Conservation (phyloP, 2,888 invertebrate genomes). For the Campoplex nolae region DNA sequence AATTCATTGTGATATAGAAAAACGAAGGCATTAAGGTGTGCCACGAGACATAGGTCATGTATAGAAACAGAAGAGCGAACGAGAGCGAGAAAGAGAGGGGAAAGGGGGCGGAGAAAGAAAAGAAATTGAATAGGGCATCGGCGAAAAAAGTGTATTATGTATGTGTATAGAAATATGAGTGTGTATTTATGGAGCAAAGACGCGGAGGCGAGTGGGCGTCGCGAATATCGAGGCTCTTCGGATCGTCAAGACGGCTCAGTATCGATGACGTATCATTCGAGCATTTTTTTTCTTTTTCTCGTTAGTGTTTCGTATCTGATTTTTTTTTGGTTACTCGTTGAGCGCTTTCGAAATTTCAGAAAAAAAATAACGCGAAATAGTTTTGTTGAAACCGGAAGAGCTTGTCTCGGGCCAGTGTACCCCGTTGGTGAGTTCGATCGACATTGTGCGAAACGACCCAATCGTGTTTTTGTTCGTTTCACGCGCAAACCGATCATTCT, state of each 20-base stretch:
- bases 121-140: constrained; percentile 44
- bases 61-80: constrained; percentile 35
- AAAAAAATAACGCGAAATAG: background rate
- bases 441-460: background rate
- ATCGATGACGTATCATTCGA: background rate
- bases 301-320: background rate
- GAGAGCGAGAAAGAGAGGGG: constrained; percentile 41
- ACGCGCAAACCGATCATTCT: background rate
- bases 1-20: constrained; percentile 79
- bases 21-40: constrained; percentile 77
- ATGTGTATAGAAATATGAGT: constrained; percentile 67
- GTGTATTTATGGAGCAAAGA: constrained; percentile 67
- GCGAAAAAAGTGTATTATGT: constrained; percentile 66
- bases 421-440: constrained; percentile 51
- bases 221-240: constrained; percentile 58
- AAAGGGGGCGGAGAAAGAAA: constrained; percentile 55
- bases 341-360: background rate
- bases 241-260: background rate
- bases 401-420: constrained; percentile 22
- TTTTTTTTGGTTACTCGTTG: background rate
- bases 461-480: background rate
- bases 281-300: constrained; percentile 14
- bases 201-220: constrained; percentile 58
- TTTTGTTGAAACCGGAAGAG: constrained; percentile 56
- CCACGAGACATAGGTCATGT: constrained; percentile 68